Base-by-base conservation (phyloP, 2,888 invertebrate genomes). In the Drosophila tripunctata region DNA sequence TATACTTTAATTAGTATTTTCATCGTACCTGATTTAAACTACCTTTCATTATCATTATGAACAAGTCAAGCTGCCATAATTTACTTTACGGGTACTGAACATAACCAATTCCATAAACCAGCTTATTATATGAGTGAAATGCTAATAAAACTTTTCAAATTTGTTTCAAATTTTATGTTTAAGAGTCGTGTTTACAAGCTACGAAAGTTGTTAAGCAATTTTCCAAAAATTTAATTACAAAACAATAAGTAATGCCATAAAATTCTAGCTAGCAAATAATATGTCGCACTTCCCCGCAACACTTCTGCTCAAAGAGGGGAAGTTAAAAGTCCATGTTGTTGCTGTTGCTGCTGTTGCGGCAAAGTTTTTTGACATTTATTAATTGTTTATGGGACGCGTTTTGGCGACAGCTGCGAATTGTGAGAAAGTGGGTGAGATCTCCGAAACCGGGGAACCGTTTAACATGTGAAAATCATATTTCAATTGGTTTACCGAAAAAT, bases 361-460 rank as follows among this genome's bases (percentile, higher is more conserved):
- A 84, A 84, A 84, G 73, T 78, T 84, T 76, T 76, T 69, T 81
- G 87, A 78, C 84, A 84, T 80, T 85, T 78, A 83, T 88, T 81
- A 84, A 78, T 84, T 84, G 81, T 79, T 87, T 86, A 82, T 71
- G 76, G 48, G 48, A 58, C 67, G 66, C 60, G 54, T 58, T 40
- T 78, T 76, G 86, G 76, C 87, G 81, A 74, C 87, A 87, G 87
- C 77, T 87, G 87, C 78, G 76, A 74, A 75, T 77, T 72, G 30
- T 56, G 56, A 48, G 41, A 68, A 52, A 22, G 33, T 14, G 8
- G 45, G 27, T 27, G 43, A 24, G 17, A 10, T 8, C 5, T 38
- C 47, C 44, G 30, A 10, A n/a, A n/a, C n/a, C 22, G 19, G 12
- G 0, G 10, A 33, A 19, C 4, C 2, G 14, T 22, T 30, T 22